Evolutionary conservation across 2,797 vertebrate genomes (phyloP), one percentile per base, ranked within the genome.

Genomic region (Aeoliscus strigatus): DNA sequence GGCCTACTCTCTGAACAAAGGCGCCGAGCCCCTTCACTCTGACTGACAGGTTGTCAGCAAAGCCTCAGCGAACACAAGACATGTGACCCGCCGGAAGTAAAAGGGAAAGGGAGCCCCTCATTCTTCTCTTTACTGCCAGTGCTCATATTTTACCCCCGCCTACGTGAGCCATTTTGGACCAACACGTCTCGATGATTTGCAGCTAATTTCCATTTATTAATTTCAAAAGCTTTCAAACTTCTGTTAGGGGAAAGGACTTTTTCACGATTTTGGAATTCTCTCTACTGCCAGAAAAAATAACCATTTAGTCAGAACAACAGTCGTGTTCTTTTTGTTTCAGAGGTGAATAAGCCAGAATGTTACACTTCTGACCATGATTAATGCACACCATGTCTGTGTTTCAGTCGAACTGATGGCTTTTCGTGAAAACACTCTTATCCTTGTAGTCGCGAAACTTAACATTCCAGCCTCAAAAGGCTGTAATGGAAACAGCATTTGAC

Each of bases 21-120:
- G 80, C 72, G 47, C 74, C 72, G 61, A 81, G 62, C 74, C 70
- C 53, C 71, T 62, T 80, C 64, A 51, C 56, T 76, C 45, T 87
- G 87, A 89, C 65, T 85, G 88, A 86, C 86, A 78, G 81, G 64
- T 72, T 83, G 78, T 87, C 85, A 85, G 73, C 64, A 67, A 67
- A 76, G 74, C 78, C 60, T 80, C 70, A 62, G 52, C 41, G 35
- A 73, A 73, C 81, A 78, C 67, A 42, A 58, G 76, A 66, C 79
- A 79, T 75, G 78, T 81, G 82, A 80, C 76, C 75, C 67, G 69
- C 60, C 75, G 71, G 80, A 82, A 82, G 75, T 73, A 51, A 66
- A 72, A n/a, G 50, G 27, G 49, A 51, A 51, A 45, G 31, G 28
- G 66, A 55, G 68, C 61, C 59, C 51, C 66, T 44, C 30, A 46